Evolutionary conservation across 2,888 invertebrate genomes (phyloP).

Genomic region (Alsophila aescularia): DNA sequence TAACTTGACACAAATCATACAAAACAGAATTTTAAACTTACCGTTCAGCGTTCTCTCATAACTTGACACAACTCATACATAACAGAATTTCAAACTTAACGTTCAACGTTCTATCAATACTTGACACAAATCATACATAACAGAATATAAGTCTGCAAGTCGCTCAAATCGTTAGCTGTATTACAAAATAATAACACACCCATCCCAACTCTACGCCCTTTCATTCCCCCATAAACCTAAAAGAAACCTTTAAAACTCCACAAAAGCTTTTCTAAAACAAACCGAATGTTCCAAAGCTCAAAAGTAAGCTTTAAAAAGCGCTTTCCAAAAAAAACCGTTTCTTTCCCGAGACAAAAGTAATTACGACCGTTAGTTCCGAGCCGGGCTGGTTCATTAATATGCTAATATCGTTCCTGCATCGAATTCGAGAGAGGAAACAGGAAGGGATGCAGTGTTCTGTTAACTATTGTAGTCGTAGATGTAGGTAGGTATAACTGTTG

Average conservation of each 20-base stretch:
- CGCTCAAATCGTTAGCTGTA: too few species aligned
- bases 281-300: slow-evolving; percentile 20
- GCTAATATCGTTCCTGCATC: slow-evolving; percentile 54
- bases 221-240: background rate
- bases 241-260: background rate
- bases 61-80: too few species aligned
- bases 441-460: slow-evolving; percentile 6
- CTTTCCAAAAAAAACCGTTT: too few species aligned
- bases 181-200: too few species aligned
- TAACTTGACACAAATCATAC: too few species aligned
- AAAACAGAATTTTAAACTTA: too few species aligned
- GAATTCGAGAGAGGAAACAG: slow-evolving; percentile 24
- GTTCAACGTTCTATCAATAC: too few species aligned
- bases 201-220: too few species aligned
- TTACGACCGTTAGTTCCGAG: slow-evolving; percentile 46
- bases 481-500: background rate
- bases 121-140: too few species aligned
- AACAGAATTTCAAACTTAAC: too few species aligned
- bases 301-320: slow-evolving; percentile 29
- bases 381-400: slow-evolving; percentile 57
- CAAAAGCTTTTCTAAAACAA: slow-evolving; percentile 14
- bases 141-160: too few species aligned
- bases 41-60: too few species aligned
- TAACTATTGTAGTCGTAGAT: background rate
- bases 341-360: slow-evolving; percentile 49